Conservation (phyloP, 1,140 invertebrate species). For the Trichonephila inaurata region DNA sequence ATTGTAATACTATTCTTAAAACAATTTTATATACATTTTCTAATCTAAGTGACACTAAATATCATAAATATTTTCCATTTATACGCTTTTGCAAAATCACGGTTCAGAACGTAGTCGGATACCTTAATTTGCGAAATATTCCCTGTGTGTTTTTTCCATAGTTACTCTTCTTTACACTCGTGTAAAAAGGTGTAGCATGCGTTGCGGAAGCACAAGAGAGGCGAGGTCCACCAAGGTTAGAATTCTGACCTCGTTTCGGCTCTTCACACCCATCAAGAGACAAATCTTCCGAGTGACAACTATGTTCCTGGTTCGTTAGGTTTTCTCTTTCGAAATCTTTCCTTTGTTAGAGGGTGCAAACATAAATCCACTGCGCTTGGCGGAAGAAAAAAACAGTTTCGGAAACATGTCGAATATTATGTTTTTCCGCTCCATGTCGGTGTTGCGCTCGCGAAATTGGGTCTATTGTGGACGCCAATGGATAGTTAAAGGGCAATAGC, state of each 20-base stretch:
- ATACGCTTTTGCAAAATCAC: too few relatives aligned
- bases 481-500: constrained; percentile 8
- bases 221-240: constrained; percentile 25
- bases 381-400: neutral
- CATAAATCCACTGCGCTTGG: constrained; percentile 10
- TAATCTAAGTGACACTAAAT: too few relatives aligned
- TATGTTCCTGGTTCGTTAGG: constrained; percentile 19
- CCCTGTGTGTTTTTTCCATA: too few relatives aligned
- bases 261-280: constrained; percentile 2
- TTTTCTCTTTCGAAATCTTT: constrained; percentile 32
- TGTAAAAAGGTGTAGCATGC: neutral
- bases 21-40: too few relatives aligned
- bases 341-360: neutral
- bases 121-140: too few relatives aligned
- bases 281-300: constrained; percentile 24
- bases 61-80: too few relatives aligned
- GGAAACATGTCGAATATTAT: constrained; percentile 2
- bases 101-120: too few relatives aligned
- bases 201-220: neutral
- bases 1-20: too few relatives aligned
- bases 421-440: neutral
- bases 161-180: too few relatives aligned
- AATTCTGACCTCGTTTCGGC: constrained; percentile 7
- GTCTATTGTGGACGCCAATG: neutral
- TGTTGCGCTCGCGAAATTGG: neutral